phyloP scores from a whole-genome alignment of 2,888 invertebrate genomes.

The Pimpla rufipes region DNA sequence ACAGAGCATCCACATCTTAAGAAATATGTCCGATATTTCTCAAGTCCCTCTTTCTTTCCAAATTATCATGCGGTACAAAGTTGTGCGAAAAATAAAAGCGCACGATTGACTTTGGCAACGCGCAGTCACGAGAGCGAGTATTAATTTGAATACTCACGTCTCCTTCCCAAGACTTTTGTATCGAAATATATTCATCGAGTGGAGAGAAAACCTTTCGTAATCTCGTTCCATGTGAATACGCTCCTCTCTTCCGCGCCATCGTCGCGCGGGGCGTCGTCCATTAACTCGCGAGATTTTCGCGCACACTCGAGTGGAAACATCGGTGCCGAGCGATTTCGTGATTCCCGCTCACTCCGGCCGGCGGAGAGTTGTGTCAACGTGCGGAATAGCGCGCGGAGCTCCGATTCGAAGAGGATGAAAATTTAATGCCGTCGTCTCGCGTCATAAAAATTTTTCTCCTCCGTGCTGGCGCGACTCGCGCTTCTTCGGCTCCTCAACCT shows the following conservation, averaged over 20 bases:
- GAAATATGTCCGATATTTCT: no score
- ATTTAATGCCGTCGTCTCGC: constrained; percentile 74
- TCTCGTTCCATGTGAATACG: neutral
- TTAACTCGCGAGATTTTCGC: constrained; percentile 16
- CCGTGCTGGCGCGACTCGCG: neutral
- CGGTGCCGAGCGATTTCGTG: constrained; percentile 10
- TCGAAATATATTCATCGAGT: neutral
- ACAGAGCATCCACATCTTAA: no score
- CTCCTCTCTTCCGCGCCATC: neutral
- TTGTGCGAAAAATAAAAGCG: neutral
- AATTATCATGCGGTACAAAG: no score
- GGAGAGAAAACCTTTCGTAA: neutral
- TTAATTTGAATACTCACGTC: neutral
- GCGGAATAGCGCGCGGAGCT: constrained; percentile 72
- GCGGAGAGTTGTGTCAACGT: constrained; percentile 68
- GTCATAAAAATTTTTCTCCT: constrained; percentile 65
- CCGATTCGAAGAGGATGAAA: constrained; percentile 77
- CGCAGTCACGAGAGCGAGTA: neutral
- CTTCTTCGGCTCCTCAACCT: neutral
- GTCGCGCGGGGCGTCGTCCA: neutral
- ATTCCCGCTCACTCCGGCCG: constrained; percentile 44
- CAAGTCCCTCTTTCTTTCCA: no score
- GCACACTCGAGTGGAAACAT: constrained; percentile 59
- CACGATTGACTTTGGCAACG: neutral
- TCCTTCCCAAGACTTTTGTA: neutral